Base-by-base conservation (phyloP, 2,888 invertebrate species). In the Perdita meconis region DNA sequence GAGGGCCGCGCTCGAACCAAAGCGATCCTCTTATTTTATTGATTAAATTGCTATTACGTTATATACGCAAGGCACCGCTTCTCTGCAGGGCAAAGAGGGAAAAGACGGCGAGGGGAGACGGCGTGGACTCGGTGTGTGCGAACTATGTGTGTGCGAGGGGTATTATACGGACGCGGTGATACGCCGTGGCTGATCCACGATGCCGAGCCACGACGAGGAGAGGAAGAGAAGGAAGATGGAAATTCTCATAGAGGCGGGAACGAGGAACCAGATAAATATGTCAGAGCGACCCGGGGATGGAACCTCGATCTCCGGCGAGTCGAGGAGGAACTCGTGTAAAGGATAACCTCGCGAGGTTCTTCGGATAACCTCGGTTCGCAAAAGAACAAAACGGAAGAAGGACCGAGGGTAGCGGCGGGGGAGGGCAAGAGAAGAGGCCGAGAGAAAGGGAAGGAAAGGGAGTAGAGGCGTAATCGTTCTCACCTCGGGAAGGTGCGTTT, bases 11-110 rank as follows among this genome's bases (percentile, higher is more conserved):
- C 68, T 85, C 82, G 50, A 78, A 71, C 81, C 76, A 77, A 82
- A 80, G 78, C 84, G 83, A 86, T 90, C 82, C 85, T 91, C 89
- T 91, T 91, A 88, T 90, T 91, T 90, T 90, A 89, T 90, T 91
- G 89, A 91, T 91, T 89, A 90, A 91, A 90, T 89, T 89, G 88
- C 89, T 88, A 88, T 90, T 90, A 89, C 89, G 85, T 89, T 89
- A 89, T 86, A 87, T 75, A 74, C 86, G 77, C 81, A 59, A 83
- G 80, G 76, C 74, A 78, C 57, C 61, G 75, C 70, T 57, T 57
- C 68, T 42, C 63, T 34, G 68, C 16, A 34, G 59, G 30, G 10
- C 26, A 34, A 22, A 16, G 51, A 30, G 22, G 30, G n/a, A n/a
- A 10, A 19, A n/a, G 6, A 26, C 12, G 13, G 10, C 1, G 30